phyloP scores from a whole-genome alignment of 2,797 vertebrate genomes.

The Paratrypauchen microcephalus region DNA sequence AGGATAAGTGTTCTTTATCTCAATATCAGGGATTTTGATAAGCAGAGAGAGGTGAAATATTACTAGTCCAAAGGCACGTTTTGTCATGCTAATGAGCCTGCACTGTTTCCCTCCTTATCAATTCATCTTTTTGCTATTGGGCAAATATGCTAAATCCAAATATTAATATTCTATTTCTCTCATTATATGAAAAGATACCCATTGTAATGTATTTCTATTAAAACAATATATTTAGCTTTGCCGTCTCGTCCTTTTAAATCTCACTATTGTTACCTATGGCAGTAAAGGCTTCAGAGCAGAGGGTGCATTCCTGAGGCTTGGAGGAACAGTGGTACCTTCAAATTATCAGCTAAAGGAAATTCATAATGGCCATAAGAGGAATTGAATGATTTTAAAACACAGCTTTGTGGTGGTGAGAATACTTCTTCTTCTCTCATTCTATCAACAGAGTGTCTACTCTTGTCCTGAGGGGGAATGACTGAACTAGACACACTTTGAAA shows the following conservation, averaged over 20 bases:
- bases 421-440: constrained; percentile 72
- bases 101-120: constrained; percentile 56
- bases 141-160: constrained; percentile 67
- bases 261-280: constrained; percentile 46
- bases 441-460: constrained; percentile 54
- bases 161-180: constrained; percentile 63
- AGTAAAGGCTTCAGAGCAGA: constrained; percentile 37
- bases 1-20: constrained; percentile 45
- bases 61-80: constrained; percentile 53
- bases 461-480: constrained; percentile 69
- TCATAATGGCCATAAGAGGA: constrained; percentile 50
- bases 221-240: constrained; percentile 53
- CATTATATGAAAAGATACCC: constrained; percentile 50
- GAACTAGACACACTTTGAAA: constrained; percentile 65
- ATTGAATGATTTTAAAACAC: constrained; percentile 41
- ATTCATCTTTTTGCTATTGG: constrained; percentile 68
- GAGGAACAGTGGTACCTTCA: constrained; percentile 44
- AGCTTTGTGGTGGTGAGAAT: constrained; percentile 36
- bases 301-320: constrained; percentile 46
- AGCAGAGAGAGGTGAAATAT: constrained; percentile 44
- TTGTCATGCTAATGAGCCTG: constrained; percentile 68
- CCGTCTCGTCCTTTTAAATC: constrained; percentile 37
- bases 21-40: constrained; percentile 55
- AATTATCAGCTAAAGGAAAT: constrained; percentile 53
- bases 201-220: constrained; percentile 43